phyloP scores from a whole-genome alignment of 2,888 invertebrate species.

The Xanthia icteritia region DNA sequence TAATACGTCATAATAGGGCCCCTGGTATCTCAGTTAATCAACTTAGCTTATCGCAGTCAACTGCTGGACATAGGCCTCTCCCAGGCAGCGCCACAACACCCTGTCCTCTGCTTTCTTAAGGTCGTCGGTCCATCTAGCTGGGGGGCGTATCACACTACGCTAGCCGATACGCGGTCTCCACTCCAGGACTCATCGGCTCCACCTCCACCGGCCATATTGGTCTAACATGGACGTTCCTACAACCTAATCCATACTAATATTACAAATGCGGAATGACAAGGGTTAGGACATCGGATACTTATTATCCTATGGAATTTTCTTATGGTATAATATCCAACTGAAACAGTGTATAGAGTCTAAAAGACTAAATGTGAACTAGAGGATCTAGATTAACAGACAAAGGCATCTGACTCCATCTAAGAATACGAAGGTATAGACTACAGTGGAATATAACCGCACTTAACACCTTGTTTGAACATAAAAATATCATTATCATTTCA shows the following conservation, averaged over 20 bases:
- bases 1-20: too few relatives aligned
- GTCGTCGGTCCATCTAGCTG: neutral
- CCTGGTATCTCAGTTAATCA: neutral
- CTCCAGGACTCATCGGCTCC: neutral
- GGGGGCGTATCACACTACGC: neutral
- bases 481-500: slow-evolving; percentile 2
- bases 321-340: neutral
- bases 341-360: neutral
- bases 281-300: neutral
- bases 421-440: neutral
- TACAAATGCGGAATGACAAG: neutral
- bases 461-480: neutral
- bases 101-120: neutral
- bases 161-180: neutral
- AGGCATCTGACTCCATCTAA: neutral
- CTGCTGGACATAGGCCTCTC: neutral
- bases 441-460: slow-evolving; percentile 37
- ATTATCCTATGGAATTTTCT: neutral
- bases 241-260: neutral
- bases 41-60: neutral
- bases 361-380: neutral
- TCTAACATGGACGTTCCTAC: neutral
- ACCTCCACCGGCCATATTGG: neutral
- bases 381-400: neutral
- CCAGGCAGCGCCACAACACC: too few relatives aligned